Percentiles rank a stretch among this genome's conserved stretches.
These are phyloP conservation scores for Erethizon dorsatum DNA, from an alignment of 2,797 vertebrate genomes.

Conservation along the genomic window DNA sequence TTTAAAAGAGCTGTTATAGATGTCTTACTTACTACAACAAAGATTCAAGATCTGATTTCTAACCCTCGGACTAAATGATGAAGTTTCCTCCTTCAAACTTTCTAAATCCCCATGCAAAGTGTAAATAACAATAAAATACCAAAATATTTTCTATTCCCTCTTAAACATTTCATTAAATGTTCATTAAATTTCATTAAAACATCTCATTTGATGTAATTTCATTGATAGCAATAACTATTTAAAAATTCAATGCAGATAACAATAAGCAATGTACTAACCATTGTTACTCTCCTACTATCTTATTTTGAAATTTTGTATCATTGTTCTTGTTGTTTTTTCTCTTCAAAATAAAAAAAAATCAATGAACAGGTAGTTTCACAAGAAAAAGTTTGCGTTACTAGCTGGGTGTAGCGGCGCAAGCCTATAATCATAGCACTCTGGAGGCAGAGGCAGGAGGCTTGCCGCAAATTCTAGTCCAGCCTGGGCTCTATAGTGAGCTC, in stretches of 20 bases:
- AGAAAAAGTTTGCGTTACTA: background rate
- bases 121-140: background rate
- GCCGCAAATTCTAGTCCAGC: too few species aligned
- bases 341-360: too few species aligned
- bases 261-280: too few species aligned
- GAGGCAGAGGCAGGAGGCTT: too few species aligned
- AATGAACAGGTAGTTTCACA: background rate
- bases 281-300: too few species aligned
- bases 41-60: background rate
- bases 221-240: background rate
- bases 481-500: too few species aligned
- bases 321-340: too few species aligned
- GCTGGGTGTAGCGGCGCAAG: too few species aligned
- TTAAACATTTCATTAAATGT: background rate
- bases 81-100: background rate
- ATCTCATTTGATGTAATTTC: background rate
- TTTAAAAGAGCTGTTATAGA: background rate
- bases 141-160: background rate
- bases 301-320: too few species aligned
- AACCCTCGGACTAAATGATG: background rate
- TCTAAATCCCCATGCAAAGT: background rate
- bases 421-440: too few species aligned
- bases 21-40: background rate
- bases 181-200: background rate
- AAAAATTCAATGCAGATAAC: background rate